These are phyloP conservation scores for Tenthredo mesomela DNA, from an alignment of 2,888 invertebrate genomes.

Conservation along the genomic window DNA sequence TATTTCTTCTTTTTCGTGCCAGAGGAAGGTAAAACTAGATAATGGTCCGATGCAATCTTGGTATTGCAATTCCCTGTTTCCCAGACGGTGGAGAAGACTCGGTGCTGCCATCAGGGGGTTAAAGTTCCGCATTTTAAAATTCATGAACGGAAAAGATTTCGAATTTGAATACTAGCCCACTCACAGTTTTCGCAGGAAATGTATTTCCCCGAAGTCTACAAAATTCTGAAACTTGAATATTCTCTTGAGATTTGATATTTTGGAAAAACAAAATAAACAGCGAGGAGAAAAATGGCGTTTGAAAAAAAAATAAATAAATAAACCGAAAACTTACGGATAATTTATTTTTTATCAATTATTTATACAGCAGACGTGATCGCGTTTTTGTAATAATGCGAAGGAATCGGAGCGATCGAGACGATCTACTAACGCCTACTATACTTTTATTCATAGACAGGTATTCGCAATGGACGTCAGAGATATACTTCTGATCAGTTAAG, in stretches of 20 bases:
- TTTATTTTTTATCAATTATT: not conserved
- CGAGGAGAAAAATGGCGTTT: not conserved
- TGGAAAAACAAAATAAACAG: not conserved
- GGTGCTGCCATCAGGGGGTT: too few relatives aligned
- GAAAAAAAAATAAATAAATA: too few relatives aligned
- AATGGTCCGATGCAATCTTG: slow-evolving; percentile 7
- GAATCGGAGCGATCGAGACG: not conserved
- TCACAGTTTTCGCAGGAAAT: too few relatives aligned
- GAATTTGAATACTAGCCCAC: too few relatives aligned
- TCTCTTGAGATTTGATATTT: too few relatives aligned
- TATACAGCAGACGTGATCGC: not conserved
- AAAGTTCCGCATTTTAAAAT: too few relatives aligned
- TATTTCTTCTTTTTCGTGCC: not conserved
- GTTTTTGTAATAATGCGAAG: not conserved
- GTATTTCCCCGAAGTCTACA: too few relatives aligned
- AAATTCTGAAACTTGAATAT: too few relatives aligned
- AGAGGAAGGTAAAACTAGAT: not conserved
- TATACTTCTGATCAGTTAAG: not conserved
- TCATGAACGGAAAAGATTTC: too few relatives aligned
- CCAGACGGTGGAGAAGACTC: not conserved
- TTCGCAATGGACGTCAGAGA: not conserved
- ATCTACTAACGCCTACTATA: not conserved
- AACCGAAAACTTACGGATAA: too few relatives aligned
- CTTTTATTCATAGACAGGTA: not conserved
- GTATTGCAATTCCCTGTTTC: not conserved